These are phyloP conservation scores for Ypsolopha scabrella DNA, from an alignment of 2,888 invertebrate genomes.

Conservation along the genomic window DNA sequence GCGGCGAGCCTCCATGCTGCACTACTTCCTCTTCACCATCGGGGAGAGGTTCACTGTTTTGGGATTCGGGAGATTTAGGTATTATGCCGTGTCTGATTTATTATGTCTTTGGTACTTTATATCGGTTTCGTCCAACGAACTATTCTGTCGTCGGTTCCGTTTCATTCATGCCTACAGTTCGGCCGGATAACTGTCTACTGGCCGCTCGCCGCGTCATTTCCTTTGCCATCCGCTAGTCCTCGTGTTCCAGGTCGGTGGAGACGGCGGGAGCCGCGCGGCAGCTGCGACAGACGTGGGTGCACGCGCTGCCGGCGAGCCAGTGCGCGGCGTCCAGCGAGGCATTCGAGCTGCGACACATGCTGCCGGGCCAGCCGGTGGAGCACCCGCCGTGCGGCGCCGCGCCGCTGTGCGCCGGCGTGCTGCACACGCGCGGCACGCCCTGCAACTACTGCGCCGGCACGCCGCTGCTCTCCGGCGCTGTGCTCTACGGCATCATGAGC, in stretches of 20 bases:
- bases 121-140: too few species aligned
- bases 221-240: too few species aligned
- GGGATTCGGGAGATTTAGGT: constrained; percentile 46
- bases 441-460: constrained; percentile 47
- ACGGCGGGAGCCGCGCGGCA: constrained; percentile 6
- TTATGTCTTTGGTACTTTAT: too few species aligned
- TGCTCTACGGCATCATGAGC: constrained; percentile 32
- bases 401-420: constrained; percentile 8
- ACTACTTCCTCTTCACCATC: constrained; percentile 31
- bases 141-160: too few species aligned
- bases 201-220: too few species aligned
- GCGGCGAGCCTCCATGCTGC: constrained; percentile 25
- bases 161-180: too few species aligned
- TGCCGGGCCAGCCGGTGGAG: constrained; percentile 10
- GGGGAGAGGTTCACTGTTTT: constrained; percentile 38
- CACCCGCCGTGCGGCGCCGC: constrained; percentile 8
- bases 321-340: constrained; percentile 9
- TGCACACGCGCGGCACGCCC: constrained; percentile 17
- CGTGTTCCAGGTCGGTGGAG: constrained; percentile 20
- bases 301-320: constrained; percentile 14
- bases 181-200: too few species aligned
- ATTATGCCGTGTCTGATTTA: constrained; percentile 1
- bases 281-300: constrained; percentile 19
- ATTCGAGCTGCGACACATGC: constrained; percentile 22
- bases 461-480: constrained; percentile 28